Evolutionary conservation across 1,140 invertebrate genomes (phyloP).

Genomic region (Myzus persicae): DNA sequence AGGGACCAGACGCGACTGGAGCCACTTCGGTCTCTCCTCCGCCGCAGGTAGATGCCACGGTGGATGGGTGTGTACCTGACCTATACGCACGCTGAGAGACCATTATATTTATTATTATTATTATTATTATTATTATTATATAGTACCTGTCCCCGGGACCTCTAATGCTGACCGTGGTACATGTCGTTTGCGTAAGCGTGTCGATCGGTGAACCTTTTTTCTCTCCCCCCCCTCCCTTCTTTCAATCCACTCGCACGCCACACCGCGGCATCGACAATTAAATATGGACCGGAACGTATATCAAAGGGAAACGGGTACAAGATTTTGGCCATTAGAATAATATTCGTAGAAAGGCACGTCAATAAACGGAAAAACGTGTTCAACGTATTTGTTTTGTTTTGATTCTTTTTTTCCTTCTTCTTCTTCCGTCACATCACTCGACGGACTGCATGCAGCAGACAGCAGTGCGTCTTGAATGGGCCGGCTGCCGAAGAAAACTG

Average conservation of each 20-base stretch:
- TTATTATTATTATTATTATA: slow-evolving; percentile 16
- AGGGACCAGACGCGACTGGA: slow-evolving; percentile 41
- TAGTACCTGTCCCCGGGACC: slow-evolving; percentile 3
- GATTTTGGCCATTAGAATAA: slow-evolving; percentile 51
- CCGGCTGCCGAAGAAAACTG: not conserved
- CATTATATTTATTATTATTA: slow-evolving; percentile 33
- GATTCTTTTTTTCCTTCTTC: not conserved
- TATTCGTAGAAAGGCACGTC: slow-evolving; percentile 53
- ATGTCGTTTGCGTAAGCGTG: slow-evolving; percentile 57
- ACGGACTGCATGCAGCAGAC: too few relatives aligned
- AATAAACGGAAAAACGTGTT: slow-evolving; percentile 54
- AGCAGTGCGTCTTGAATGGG: not conserved
- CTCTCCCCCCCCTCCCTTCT: not conserved
- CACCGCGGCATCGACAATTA: slow-evolving; percentile 29
- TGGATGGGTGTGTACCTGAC: not conserved
- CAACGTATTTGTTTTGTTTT: slow-evolving; percentile 46
- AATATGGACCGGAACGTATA: slow-evolving; percentile 54
- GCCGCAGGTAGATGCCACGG: not conserved
- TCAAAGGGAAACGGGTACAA: slow-evolving; percentile 50
- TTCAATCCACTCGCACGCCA: not conserved
- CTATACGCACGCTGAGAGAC: not conserved
- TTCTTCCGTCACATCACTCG: not conserved
- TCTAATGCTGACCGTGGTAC: not conserved
- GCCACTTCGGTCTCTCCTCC: not conserved
- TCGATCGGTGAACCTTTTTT: slow-evolving; percentile 46